phyloP scores from a whole-genome alignment of 2,113 vertebrate genomes.

The Oreochromis niloticus region DNA sequence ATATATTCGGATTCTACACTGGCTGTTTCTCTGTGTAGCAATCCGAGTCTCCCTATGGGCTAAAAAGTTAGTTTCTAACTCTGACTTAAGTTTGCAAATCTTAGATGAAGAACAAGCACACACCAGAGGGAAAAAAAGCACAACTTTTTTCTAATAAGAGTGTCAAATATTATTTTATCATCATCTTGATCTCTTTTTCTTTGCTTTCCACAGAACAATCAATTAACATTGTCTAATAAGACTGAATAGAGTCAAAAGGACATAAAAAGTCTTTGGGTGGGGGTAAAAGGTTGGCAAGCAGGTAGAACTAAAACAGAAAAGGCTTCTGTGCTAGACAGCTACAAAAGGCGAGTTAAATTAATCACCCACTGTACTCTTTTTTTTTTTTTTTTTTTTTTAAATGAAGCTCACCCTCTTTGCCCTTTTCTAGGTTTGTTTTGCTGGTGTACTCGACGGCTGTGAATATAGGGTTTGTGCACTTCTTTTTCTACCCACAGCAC shows the following conservation, averaged over 20 bases:
- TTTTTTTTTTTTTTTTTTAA: not conserved
- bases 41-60: not conserved
- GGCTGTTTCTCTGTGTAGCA: not conserved
- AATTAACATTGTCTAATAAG: not conserved
- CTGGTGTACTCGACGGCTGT: slow-evolving; percentile 33
- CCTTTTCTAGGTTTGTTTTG: not conserved
- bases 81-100: not conserved
- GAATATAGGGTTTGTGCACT: slow-evolving; percentile 43
- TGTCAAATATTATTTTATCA: not conserved
- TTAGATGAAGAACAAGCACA: not conserved
- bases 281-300: not conserved
- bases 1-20: not conserved
- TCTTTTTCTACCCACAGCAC: slow-evolving; percentile 44
- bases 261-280: not conserved
- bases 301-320: not conserved
- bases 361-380: slow-evolving; percentile 4
- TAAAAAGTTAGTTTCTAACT: not conserved
- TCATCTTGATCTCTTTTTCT: not conserved
- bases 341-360: slow-evolving; percentile 17
- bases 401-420: not conserved
- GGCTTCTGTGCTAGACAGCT: not conserved
- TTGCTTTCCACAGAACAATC: not conserved
- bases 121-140: not conserved
- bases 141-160: not conserved
- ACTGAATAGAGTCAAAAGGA: not conserved